Base-by-base conservation (phyloP, 2,113 vertebrate species). In the Raja brachyura region DNA sequence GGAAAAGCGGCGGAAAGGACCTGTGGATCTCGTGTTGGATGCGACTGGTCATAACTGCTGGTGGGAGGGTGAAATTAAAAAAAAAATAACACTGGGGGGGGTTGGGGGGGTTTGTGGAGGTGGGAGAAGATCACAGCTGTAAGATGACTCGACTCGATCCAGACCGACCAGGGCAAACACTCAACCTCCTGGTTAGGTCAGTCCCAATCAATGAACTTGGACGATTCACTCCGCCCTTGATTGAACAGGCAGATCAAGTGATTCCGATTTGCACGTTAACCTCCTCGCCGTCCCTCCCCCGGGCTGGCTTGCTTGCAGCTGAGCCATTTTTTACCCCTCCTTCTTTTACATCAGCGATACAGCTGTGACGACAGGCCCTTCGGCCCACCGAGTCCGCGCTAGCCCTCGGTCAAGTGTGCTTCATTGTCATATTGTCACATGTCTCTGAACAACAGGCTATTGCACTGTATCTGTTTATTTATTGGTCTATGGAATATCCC, bases 131-230 rank as follows among this genome's bases (percentile, higher is more conserved):
- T 6, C 20, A 25, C 33, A 0, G 10, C 0, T 16, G 14, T 13
- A 78, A 33, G 13, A 1, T 11, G 31, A 1, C 5, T 10, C 39
- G 39, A 75, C 74, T 9, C 5, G 8, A 75, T 10, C 75, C 75
- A 11, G 66, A 31, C 31, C 5, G 13, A 4, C 9, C 77, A 13
- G 25, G 33, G 13, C 18, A 78, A 78, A 78, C 18, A 11, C 3
- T 5, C 16, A 78, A 8, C 13, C 77, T 31, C 5, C 33, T 48
- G 16, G 77, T 48, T 16, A 79, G 39, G 0, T 79, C 77, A 79
- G 14, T 48, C n/a, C 77, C 77, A 79, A 79, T 79, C 77, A 79
- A 14, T 79, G 77, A 79, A 20, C 77, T 79, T 79, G 77, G 77
- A 6, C 77, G 33, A 79, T 79, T 78, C 77, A 16, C 11, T 13